Base-by-base conservation (phyloP, 2,113 vertebrate genomes). In the Bubo scandiacus region DNA sequence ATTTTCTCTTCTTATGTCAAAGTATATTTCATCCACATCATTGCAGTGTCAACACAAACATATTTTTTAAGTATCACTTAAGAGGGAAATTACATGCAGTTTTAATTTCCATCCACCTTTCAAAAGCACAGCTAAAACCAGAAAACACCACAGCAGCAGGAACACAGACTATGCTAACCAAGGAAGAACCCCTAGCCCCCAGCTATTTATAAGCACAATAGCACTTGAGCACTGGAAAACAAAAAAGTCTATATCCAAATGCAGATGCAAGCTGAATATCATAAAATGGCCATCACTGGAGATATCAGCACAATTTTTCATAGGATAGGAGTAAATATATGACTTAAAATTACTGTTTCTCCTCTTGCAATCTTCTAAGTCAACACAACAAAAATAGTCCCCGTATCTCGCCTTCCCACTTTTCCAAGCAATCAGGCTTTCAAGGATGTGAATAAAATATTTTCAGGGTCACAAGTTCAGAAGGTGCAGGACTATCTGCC, bases 1-100 rank as follows among this genome's bases (percentile, higher is more conserved):
- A n/a, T 93, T 93, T 94, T 92, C 40, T 80, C 38, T 55, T 90
- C 90, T 91, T 87, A 81, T 72, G 51, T 77, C 62, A 66, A 40
- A 79, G 51, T 86, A 75, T 59, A 68, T 94, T 80, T 78, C 70
- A 55, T 51, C 71, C 58, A 6, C 83, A 52, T 75, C 18, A 83
- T 42, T 66, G 21, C 91, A 81, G 11, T 80, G 47, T 65, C 68
- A 91, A 72, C 34, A 43, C 5, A 43, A 86, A 29, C 27, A 55
- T 19, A 67, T 51, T 81, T 81, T 18, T 71, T 42, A 86, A 63
- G 11, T 57, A 68, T 25, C 36, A 49, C 40, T 61, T 81, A 57
- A 65, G 15, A 82, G 12, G 15, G 19, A 94, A 86, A 86, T 55
- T 58, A 65, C 38, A 73, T 27, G 10, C 55, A 73, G 29, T 22